phyloP scores from a whole-genome alignment of 1,140 invertebrate genomes.

The Phymastichus coffea region DNA sequence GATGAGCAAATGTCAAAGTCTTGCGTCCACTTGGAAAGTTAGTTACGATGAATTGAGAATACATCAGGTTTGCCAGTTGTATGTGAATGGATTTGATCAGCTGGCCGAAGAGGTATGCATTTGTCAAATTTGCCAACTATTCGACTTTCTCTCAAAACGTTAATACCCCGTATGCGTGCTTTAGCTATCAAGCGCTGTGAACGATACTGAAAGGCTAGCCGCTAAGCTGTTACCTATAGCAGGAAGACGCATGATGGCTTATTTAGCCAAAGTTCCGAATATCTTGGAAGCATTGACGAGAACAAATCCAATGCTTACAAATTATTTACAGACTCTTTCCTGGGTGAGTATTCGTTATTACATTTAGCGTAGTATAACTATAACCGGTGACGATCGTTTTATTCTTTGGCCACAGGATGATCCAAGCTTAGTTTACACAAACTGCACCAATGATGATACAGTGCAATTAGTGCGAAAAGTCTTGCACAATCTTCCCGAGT shows the following conservation, averaged over 20 bases:
- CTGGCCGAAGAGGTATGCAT: conserved; percentile 69
- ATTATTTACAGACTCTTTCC: conserved; percentile 67
- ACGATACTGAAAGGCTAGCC: conserved; percentile 65
- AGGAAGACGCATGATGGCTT: conserved; percentile 69
- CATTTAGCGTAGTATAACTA: not conserved
- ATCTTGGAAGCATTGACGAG: conserved; percentile 66
- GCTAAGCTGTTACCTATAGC: conserved; percentile 68
- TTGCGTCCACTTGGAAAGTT: conserved; percentile 79
- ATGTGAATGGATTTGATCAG: conserved; percentile 74
- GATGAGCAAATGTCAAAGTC: conserved; percentile 68
- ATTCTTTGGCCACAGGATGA: conserved; percentile 36
- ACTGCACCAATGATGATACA: conserved; percentile 48
- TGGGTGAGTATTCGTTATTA: conserved; percentile 56
- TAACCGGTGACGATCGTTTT: not conserved
- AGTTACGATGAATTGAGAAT: conserved; percentile 73
- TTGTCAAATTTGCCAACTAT: not conserved
- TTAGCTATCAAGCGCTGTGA: conserved; percentile 63
- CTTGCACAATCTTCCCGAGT: conserved; percentile 42
- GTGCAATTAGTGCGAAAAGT: conserved; percentile 47
- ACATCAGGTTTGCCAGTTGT: conserved; percentile 77
- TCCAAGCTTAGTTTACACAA: conserved; percentile 43
- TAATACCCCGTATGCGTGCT: not conserved
- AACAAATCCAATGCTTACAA: conserved; percentile 67
- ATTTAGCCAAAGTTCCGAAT: conserved; percentile 61
- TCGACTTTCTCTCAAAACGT: not conserved